A percentile compares a stretch with the other conserved stretches of the same genome.
phyloP scores from a whole-genome alignment of 2,888 invertebrate genomes.

The Barypeithes pellucidus region DNA sequence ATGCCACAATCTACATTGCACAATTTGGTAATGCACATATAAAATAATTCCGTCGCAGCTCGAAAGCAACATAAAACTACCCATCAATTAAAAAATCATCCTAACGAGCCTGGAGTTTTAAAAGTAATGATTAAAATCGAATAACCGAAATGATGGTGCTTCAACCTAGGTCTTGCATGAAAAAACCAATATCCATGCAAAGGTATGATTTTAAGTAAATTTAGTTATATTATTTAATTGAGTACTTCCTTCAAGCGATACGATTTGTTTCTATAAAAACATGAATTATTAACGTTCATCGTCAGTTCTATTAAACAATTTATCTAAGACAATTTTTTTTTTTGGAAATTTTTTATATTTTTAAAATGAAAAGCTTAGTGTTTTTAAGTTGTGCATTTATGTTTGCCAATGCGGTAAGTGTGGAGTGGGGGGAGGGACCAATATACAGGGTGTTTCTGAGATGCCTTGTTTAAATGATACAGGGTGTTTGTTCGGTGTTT shows the following conservation, averaged over 20 bases:
- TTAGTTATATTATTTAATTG: conserved; percentile 11
- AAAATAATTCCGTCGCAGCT: too few relatives aligned
- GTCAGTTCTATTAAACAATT: not conserved
- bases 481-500: too few relatives aligned
- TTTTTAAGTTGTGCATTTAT: conserved; percentile 47
- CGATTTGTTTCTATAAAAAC: conserved; percentile 24
- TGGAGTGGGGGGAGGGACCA: too few relatives aligned
- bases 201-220: conserved; percentile 10
- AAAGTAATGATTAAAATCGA: conserved; percentile 39
- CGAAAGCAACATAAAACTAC: too few relatives aligned
- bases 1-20: too few relatives aligned
- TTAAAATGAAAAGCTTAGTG: conserved; percentile 55
- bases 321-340: not conserved
- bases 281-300: conserved; percentile 1
- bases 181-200: not conserved
- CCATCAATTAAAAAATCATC: not conserved
- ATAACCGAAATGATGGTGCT: conserved; percentile 38
- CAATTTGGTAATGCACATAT: too few relatives aligned
- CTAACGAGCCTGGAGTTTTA: not conserved
- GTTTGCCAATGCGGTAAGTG: conserved; percentile 40
- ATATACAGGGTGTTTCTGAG: too few relatives aligned
- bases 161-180: conserved; percentile 35
- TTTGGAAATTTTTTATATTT: not conserved
- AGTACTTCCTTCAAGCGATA: conserved; percentile 30
- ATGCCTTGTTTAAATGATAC: too few relatives aligned